A percentile compares a stretch with the other conserved stretches of the same genome.
Conservation (phyloP, 2,888 invertebrate genomes). For the Rhagonycha lutea region DNA sequence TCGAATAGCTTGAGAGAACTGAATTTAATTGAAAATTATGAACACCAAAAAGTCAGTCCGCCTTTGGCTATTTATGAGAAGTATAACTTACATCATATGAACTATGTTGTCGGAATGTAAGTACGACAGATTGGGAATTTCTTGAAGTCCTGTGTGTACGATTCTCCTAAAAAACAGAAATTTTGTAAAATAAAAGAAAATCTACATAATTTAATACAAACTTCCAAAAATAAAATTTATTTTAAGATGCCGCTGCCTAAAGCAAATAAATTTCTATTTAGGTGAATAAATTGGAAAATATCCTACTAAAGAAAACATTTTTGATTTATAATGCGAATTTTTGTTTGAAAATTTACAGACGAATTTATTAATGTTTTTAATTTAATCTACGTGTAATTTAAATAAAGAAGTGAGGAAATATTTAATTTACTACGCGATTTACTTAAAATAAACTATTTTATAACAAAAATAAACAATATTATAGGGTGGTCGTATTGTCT, state of each 20-base stretch:
- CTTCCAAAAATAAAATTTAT: not conserved
- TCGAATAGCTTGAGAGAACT: no score
- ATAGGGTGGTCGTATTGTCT: not conserved
- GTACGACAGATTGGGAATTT: conserved; percentile 68
- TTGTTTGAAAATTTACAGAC: not conserved
- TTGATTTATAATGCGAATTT: not conserved
- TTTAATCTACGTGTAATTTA: not conserved
- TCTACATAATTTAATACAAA: not conserved
- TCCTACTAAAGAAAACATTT: not conserved
- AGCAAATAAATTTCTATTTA: not conserved
- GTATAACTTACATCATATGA: conserved; percentile 72
- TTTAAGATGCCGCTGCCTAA: not conserved
- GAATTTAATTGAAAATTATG: no score
- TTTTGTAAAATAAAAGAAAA: not conserved
- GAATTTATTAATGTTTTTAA: not conserved
- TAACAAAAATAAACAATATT: not conserved
- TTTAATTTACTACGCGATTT: not conserved
- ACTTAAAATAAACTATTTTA: not conserved
- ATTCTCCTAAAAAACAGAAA: conserved; percentile 65
- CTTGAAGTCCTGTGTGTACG: conserved; percentile 68
- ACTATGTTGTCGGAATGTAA: conserved; percentile 63
- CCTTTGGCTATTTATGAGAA: not conserved
- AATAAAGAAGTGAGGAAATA: not conserved
- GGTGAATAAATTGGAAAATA: not conserved
- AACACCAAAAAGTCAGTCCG: not conserved